These are phyloP conservation scores for Atrichornis clamosus DNA, from an alignment of 2,113 vertebrate genomes.

Conservation along the genomic window DNA sequence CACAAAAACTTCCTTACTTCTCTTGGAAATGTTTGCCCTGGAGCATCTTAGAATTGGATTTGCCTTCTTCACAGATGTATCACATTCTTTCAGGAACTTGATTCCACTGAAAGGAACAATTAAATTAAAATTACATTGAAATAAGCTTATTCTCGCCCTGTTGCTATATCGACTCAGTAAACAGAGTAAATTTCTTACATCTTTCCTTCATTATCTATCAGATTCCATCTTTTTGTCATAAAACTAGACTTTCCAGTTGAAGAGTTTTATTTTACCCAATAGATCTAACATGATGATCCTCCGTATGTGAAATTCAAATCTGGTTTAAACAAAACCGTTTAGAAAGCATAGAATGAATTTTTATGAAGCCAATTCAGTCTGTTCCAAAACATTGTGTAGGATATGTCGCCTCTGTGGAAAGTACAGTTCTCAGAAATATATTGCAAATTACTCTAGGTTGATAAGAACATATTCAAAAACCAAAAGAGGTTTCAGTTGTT, in stretches of 20 bases:
- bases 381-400: not conserved
- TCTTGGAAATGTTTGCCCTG: conserved; percentile 5
- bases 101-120: conserved; percentile 43
- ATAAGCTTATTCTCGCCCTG: conserved; percentile 9
- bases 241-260: not conserved
- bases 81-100: conserved; percentile 17
- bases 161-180: not conserved
- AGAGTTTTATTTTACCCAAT: conserved; percentile 40
- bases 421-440: not conserved
- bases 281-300: conserved; percentile 6
- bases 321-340: conserved; percentile 33
- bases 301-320: conserved; percentile 53
- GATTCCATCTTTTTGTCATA: not conserved
- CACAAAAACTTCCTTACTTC: not conserved
- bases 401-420: not conserved
- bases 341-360: conserved; percentile 14
- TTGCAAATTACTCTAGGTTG: not conserved
- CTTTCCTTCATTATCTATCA: conserved; percentile 21
- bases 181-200: not conserved
- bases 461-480: not conserved
- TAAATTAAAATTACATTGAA: conserved; percentile 50
- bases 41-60: conserved; percentile 31
- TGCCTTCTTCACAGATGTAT: conserved; percentile 33
- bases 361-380: conserved; percentile 25
- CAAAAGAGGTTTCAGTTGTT: not conserved